Evolutionary conservation across 1,140 invertebrate genomes (phyloP), one percentile per base, ranked within the genome.

Genomic region (Heliconius congener): DNA sequence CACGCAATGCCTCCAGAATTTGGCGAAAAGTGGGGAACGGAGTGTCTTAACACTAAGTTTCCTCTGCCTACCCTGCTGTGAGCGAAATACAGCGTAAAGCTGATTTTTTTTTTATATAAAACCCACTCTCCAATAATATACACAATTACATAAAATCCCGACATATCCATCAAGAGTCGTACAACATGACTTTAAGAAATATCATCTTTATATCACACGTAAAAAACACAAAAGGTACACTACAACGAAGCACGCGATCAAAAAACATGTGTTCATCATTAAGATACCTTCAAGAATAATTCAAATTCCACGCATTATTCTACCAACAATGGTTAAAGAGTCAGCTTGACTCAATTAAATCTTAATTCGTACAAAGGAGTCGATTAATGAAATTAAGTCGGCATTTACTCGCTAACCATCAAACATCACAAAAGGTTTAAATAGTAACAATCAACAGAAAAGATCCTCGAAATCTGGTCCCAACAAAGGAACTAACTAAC

Each of bases 331-430:
- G 80, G 83, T 75, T 81, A 84, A 88, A 85, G 89, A 86, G 85
- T 83, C 81, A 86, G 86, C 83, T 90, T 85, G 88, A 93, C 93
- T 93, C 92, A 93, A 93, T 94, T 93, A 94, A 94, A 94, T 91
- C 90, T 93, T 93, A 92, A 93, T 94, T 92, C 89, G 83, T 93
- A 93, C 91, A 94, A 93, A 92, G 88, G 79, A 88, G 86, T 92
- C 92, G 91, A 94, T 94, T 93, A 94, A 94, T 94, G 93, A 93
- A 93, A 93, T 94, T 93, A 94, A 91, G 92, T 89, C 91, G 88
- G 90, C 93, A 90, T 94, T 94, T 94, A 93, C 87, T 88, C 91
- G 88, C 89, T 93, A 89, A 90, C 83, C 91, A 90, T 92, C 89
- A 87, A 88, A 85, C 76, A 71, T 57, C 75, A 93, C 93, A 94